Percentiles rank a stretch among this genome's conserved stretches.
phyloP scores from a whole-genome alignment of 2,888 invertebrate genomes.

The Falcaria lacertinaria region DNA sequence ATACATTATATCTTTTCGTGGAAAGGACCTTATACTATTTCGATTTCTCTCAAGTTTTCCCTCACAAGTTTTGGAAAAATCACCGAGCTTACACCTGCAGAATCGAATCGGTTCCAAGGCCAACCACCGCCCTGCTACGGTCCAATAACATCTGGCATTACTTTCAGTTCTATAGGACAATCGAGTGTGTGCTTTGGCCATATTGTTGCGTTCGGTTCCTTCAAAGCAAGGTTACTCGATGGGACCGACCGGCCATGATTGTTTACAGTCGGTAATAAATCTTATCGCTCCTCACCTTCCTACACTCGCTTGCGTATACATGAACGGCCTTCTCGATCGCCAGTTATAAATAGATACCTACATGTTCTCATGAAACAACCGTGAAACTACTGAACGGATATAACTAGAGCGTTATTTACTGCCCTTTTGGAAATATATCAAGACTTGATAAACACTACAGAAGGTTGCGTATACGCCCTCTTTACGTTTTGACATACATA shows the following conservation, averaged over 20 bases:
- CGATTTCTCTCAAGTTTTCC: slow-evolving; percentile 14
- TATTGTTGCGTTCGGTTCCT: slow-evolving; percentile 20
- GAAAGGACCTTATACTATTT: no score
- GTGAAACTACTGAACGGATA: slow-evolving; percentile 27
- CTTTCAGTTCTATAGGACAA: slow-evolving; percentile 34
- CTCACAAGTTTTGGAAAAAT: slow-evolving; percentile 10
- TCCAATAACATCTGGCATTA: slow-evolving; percentile 33
- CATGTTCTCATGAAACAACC: slow-evolving; percentile 32
- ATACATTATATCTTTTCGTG: no score
- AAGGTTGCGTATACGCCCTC: slow-evolving; percentile 40
- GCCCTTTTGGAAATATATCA: slow-evolving; percentile 3
- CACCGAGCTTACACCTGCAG: slow-evolving; percentile 25
- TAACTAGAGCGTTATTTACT: slow-evolving; percentile 12
- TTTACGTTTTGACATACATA: slow-evolving; percentile 54
- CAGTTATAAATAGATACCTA: slow-evolving; percentile 37
- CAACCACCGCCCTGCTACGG: slow-evolving; percentile 31
- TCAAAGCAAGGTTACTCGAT: slow-evolving; percentile 35
- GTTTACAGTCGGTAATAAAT: slow-evolving; percentile 44
- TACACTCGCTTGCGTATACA: slow-evolving; percentile 20
- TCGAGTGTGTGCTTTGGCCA: slow-evolving; percentile 12
- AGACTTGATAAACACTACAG: no score
- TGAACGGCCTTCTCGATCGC: slow-evolving; percentile 40
- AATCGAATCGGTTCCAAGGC: slow-evolving; percentile 34
- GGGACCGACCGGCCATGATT: slow-evolving; percentile 36
- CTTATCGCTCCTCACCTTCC: slow-evolving; percentile 37